Evolutionary conservation across 1,140 invertebrate species (phyloP).

Genomic region (Callitettix versicolor): DNA sequence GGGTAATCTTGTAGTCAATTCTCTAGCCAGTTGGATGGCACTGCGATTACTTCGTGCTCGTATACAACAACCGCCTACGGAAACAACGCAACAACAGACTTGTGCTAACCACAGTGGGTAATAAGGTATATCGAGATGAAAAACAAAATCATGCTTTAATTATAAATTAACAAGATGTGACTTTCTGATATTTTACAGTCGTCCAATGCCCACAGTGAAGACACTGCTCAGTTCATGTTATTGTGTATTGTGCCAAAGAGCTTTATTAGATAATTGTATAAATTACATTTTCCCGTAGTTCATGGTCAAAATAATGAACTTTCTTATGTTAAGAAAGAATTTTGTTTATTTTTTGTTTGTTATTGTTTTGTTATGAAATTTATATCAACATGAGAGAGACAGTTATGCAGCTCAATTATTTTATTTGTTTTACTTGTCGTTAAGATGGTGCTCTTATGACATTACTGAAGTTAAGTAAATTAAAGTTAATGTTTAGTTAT

Average conservation of each 20-base stretch:
- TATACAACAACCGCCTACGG: conserved; percentile 26
- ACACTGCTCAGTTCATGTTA: conserved; percentile 15
- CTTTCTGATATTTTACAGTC: neutral
- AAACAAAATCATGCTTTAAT: too few relatives aligned
- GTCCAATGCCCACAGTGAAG: neutral
- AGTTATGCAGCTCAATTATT: conserved; percentile 9
- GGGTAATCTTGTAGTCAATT: conserved; percentile 33
- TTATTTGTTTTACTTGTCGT: neutral
- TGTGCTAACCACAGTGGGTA: conserved; percentile 5
- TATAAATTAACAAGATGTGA: too few relatives aligned
- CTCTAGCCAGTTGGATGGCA: conserved; percentile 59
- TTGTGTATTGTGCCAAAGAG: conserved; percentile 20
- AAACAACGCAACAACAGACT: conserved; percentile 21
- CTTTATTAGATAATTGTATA: conserved; percentile 16
- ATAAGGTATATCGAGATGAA: neutral
- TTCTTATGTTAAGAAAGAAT: conserved; percentile 1
- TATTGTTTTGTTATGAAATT: conserved; percentile 10
- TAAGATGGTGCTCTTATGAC: conserved; percentile 7
- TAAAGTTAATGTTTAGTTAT: too few relatives aligned
- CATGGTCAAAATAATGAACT: neutral
- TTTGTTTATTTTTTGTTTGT: conserved; percentile 15
- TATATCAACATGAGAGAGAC: too few relatives aligned
- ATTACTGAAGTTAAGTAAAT: neutral
- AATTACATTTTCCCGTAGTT: neutral
- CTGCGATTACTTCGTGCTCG: conserved; percentile 51